Percentiles rank a stretch among this genome's conserved stretches.
phyloP scores from a whole-genome alignment of 2,888 invertebrate genomes.

The Drosophila mayaguana region DNA sequence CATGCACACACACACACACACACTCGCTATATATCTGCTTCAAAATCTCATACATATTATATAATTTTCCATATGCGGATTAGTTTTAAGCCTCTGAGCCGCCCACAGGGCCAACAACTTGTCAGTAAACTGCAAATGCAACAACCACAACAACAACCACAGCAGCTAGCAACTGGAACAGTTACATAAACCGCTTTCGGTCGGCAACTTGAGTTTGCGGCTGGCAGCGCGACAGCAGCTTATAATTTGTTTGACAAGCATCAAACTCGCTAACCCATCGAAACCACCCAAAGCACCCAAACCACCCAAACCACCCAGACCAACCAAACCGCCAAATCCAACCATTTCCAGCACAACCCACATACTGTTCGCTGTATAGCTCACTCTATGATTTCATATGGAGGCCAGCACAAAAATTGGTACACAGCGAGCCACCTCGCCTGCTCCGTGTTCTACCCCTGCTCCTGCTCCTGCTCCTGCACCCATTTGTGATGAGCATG shows the following conservation, averaged over 20 bases:
- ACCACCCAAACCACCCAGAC: neutral
- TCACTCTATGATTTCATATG: constrained; percentile 26
- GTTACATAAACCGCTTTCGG: constrained; percentile 70
- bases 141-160: constrained; percentile 9
- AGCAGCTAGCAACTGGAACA: constrained; percentile 21
- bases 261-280: constrained; percentile 41
- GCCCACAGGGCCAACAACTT: constrained; percentile 51
- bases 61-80: constrained; percentile 79
- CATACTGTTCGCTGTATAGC: constrained; percentile 13
- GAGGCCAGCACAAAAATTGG: constrained; percentile 48
- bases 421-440: constrained; percentile 12
- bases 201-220: constrained; percentile 63
- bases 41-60: constrained; percentile 63
- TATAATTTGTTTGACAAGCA: constrained; percentile 79
- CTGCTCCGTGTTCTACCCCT: neutral
- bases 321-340: neutral
- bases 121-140: constrained; percentile 41
- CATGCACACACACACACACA: constrained; percentile 1
- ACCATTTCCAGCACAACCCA: neutral
- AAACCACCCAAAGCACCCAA: no score
- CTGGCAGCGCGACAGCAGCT: constrained; percentile 55
- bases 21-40: constrained; percentile 1
- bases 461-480: neutral
- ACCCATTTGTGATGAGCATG: constrained; percentile 14
- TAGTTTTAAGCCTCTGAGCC: constrained; percentile 61